These are phyloP conservation scores for Limanda limanda DNA, from an alignment of 2,113 vertebrate species.

Conservation along the genomic window DNA sequence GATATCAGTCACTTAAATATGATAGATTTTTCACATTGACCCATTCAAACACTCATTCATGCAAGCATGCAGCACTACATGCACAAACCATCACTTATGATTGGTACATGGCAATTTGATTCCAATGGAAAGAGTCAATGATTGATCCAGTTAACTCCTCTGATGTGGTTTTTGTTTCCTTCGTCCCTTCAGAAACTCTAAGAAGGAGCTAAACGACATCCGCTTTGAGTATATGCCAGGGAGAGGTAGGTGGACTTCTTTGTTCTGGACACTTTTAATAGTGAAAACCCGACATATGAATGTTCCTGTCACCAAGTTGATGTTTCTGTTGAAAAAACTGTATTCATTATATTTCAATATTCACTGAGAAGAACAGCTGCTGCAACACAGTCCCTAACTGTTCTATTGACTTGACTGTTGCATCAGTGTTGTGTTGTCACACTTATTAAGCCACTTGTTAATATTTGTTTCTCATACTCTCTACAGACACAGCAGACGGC, in stretches of 20 bases:
- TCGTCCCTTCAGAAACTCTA: constrained; percentile 89
- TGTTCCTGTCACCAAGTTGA: too few species aligned
- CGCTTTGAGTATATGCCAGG: constrained; percentile 98
- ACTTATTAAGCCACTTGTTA: constrained; percentile 4
- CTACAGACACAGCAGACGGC: constrained; percentile 95
- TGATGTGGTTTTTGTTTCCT: not conserved
- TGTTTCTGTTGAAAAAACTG: too few species aligned
- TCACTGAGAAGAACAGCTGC: not conserved
- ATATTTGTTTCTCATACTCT: not conserved
- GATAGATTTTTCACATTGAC: too few species aligned
- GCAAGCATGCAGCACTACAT: too few species aligned
- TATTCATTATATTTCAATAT: not conserved
- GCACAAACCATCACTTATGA: too few species aligned
- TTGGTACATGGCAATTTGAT: too few species aligned
- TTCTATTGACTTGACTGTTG: too few species aligned
- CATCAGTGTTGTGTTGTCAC: not conserved
- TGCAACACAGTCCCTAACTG: not conserved
- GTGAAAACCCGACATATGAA: too few species aligned
- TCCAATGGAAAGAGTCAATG: too few species aligned
- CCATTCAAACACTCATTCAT: too few species aligned
- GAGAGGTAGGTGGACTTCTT: constrained; percentile 86
- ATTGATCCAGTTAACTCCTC: not conserved
- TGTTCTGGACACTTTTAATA: not conserved
- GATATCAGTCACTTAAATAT: too few species aligned
- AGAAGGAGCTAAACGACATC: constrained; percentile 98